A percentile compares a stretch with the other conserved stretches of the same genome.
phyloP scores from a whole-genome alignment of 1,140 invertebrate genomes.

The Palaemon carinicauda region DNA sequence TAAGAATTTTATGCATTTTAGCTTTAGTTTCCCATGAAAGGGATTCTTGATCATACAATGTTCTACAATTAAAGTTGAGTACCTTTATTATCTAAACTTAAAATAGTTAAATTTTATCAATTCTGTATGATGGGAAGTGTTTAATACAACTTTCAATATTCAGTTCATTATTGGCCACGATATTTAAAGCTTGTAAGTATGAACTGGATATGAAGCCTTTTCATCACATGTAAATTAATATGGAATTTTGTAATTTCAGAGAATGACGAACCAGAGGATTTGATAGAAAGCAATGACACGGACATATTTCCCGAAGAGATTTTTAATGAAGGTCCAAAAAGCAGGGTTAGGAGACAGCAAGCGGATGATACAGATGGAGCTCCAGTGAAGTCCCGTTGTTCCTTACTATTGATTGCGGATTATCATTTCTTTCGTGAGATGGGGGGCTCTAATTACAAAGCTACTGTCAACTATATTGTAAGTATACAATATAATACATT shows the following conservation, averaged over 20 bases:
- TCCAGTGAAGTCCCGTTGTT: constrained; percentile 84
- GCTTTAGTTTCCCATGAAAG: not conserved
- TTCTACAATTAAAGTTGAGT: too few species aligned
- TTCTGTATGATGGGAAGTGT: too few species aligned
- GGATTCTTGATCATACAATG: too few species aligned
- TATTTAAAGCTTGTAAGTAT: too few species aligned
- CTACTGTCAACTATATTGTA: constrained; percentile 94
- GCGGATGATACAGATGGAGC: constrained; percentile 34
- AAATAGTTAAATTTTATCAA: too few species aligned
- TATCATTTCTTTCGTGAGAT: constrained; percentile 95
- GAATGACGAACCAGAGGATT: constrained; percentile 26
- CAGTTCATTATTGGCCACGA: too few species aligned
- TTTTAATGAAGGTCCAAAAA: not conserved
- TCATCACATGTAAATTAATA: not conserved
- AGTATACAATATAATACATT: constrained; percentile 61
- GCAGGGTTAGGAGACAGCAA: constrained; percentile 42
- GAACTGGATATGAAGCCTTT: too few species aligned
- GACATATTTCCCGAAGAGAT: not conserved
- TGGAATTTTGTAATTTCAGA: not conserved
- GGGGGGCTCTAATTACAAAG: constrained; percentile 92
- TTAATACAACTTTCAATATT: too few species aligned
- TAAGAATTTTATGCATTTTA: not conserved
- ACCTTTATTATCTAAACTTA: too few species aligned
- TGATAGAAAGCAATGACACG: constrained; percentile 16
- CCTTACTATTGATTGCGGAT: constrained; percentile 90